phyloP scores from a whole-genome alignment of 2,113 vertebrate species.

The Diadophis punctatus region DNA sequence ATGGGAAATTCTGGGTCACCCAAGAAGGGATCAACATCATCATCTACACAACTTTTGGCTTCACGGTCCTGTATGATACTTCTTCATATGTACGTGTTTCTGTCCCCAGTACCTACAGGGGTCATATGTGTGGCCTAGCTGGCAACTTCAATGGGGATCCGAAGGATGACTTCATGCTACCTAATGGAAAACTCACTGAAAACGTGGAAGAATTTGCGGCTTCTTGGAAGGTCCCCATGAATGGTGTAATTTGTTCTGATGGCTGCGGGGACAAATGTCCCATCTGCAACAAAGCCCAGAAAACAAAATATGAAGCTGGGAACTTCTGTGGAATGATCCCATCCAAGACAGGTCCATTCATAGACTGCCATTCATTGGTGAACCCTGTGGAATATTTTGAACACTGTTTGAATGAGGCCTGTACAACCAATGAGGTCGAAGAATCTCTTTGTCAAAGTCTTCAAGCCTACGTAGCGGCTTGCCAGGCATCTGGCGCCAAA shows the following conservation, averaged over 20 bases:
- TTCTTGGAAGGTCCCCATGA: constrained; percentile 46
- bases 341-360: constrained; percentile 49
- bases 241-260: background rate
- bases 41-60: constrained; percentile 61
- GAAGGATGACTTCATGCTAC: constrained; percentile 44
- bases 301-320: accelerated
- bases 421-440: background rate
- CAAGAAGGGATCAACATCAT: constrained; percentile 70
- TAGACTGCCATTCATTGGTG: constrained; percentile 41
- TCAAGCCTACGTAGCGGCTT: constrained; percentile 58
- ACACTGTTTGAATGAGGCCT: constrained; percentile 60
- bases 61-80: constrained; percentile 74
- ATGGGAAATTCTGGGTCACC: constrained; percentile 54
- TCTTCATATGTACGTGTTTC: constrained; percentile 65
- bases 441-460: constrained; percentile 57
- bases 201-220: constrained; percentile 40
- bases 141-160: constrained; percentile 63
- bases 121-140: constrained; percentile 45
- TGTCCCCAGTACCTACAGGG: constrained; percentile 38
- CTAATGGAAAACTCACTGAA: accelerated
- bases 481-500: constrained; percentile 32
- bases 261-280: constrained; percentile 21
- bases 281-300: accelerated
- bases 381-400: constrained; percentile 51
- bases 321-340: constrained; percentile 46